These are phyloP conservation scores for Pinctada fucata DNA, from an alignment of 2,888 invertebrate species.

Conservation along the genomic window DNA sequence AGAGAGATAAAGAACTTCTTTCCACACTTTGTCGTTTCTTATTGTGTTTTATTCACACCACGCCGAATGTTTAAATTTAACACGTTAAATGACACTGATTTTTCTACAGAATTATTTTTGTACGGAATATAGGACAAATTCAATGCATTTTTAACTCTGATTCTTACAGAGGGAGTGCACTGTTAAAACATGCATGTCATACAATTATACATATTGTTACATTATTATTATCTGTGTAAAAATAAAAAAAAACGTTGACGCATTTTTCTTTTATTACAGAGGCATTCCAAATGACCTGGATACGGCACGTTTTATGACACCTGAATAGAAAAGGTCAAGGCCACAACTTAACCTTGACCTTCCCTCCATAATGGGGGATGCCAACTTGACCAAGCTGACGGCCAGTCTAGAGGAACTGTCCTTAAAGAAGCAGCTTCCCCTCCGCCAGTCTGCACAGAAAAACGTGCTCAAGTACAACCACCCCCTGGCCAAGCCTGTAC, in stretches of 20 bases:
- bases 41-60: too few relatives aligned
- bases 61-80: too few relatives aligned
- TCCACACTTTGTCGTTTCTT: too few relatives aligned
- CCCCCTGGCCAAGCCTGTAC: slow-evolving; percentile 57
- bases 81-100: too few relatives aligned
- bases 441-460: slow-evolving; percentile 64
- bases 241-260: background rate
- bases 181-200: too few relatives aligned
- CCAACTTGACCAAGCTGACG: slow-evolving; percentile 52
- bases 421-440: slow-evolving; percentile 67
- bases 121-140: too few relatives aligned
- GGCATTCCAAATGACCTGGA: background rate
- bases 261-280: background rate
- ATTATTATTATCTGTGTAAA: background rate
- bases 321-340: background rate
- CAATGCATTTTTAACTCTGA: too few relatives aligned
- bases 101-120: too few relatives aligned
- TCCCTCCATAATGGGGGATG: slow-evolving; percentile 51
- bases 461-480: slow-evolving; percentile 67
- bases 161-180: too few relatives aligned
- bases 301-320: background rate
- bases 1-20: too few relatives aligned
- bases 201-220: background rate
- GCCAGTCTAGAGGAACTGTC: slow-evolving; percentile 64
- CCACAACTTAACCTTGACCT: background rate